Evolutionary conservation across 2,113 vertebrate species (phyloP).

Genomic region (Glaucomys volans): DNA sequence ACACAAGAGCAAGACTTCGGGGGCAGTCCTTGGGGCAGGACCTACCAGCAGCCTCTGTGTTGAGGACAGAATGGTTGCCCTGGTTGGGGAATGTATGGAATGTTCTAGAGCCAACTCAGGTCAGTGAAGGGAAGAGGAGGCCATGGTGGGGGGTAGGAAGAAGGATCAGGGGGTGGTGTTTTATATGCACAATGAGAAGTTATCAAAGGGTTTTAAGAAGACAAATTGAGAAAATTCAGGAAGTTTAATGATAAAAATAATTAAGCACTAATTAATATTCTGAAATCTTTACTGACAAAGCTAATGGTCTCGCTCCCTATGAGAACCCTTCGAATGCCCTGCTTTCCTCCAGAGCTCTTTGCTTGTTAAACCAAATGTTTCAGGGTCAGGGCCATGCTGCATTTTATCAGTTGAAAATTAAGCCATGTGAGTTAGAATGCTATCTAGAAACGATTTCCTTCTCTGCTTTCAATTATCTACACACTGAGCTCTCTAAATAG

Average conservation of each 20-base stretch:
- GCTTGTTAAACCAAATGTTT: conserved; percentile 44
- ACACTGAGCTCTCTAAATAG: conserved; percentile 62
- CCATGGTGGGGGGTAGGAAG: background rate
- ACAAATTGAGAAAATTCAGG: background rate
- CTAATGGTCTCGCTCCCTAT: background rate
- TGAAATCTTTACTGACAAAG: background rate
- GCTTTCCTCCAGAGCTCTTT: background rate
- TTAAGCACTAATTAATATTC: conserved; percentile 38
- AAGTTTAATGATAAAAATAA: conserved; percentile 36
- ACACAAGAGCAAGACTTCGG: background rate
- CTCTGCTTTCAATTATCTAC: conserved; percentile 51
- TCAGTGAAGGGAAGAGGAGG: too few species aligned
- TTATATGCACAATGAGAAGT: background rate
- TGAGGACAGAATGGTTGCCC: background rate
- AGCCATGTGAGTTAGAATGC: conserved; percentile 17
- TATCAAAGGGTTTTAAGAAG: background rate
- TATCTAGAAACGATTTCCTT: conserved; percentile 49
- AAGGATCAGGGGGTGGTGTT: too few species aligned
- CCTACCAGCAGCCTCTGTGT: rapidly evolving
- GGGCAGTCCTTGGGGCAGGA: rapidly evolving
- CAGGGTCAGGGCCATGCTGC: conserved; percentile 21
- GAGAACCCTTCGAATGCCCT: background rate
- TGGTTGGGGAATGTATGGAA: background rate
- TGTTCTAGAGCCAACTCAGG: background rate
- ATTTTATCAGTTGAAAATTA: conserved; percentile 54